Conservation (phyloP, 2,888 invertebrate species). For the Agonopterix heracliana region DNA sequence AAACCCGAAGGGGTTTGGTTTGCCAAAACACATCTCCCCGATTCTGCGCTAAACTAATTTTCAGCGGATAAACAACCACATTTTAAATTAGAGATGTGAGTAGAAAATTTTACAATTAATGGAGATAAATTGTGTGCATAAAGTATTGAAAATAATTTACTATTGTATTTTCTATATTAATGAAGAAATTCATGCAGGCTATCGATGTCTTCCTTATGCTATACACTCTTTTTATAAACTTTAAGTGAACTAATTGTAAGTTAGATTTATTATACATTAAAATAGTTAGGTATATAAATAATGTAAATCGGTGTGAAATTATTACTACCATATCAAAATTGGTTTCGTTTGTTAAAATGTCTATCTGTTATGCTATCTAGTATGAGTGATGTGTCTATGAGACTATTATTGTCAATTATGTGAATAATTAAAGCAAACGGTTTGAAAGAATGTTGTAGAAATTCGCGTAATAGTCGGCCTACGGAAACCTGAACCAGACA, state of each 20-base stretch:
- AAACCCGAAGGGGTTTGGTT: too few relatives aligned
- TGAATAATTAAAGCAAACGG: background rate
- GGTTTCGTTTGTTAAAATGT: background rate
- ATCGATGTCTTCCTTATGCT: slow-evolving; percentile 76
- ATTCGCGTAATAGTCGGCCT: too few relatives aligned
- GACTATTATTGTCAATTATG: slow-evolving; percentile 4
- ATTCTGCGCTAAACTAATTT: too few relatives aligned
- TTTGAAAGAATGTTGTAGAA: too few relatives aligned
- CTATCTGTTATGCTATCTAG: background rate
- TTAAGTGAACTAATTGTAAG: slow-evolving; percentile 56
- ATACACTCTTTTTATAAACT: slow-evolving; percentile 69
- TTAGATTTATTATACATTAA: slow-evolving; percentile 30
- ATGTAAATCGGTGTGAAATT: slow-evolving; percentile 14
- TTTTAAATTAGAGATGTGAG: slow-evolving; percentile 1
- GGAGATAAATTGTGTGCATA: slow-evolving; percentile 5
- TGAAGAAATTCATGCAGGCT: slow-evolving; percentile 71
- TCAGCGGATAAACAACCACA: too few relatives aligned
- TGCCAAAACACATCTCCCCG: too few relatives aligned
- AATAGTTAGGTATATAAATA: slow-evolving; percentile 1
- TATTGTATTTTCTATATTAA: slow-evolving; percentile 51
- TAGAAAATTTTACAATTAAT: background rate
- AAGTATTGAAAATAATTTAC: slow-evolving; percentile 20
- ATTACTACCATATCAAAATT: background rate
- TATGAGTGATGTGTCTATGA: background rate
- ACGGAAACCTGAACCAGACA: too few relatives aligned